These are phyloP conservation scores for Eristalis intricaria DNA, from an alignment of 2,888 invertebrate genomes.

Conservation along the genomic window DNA sequence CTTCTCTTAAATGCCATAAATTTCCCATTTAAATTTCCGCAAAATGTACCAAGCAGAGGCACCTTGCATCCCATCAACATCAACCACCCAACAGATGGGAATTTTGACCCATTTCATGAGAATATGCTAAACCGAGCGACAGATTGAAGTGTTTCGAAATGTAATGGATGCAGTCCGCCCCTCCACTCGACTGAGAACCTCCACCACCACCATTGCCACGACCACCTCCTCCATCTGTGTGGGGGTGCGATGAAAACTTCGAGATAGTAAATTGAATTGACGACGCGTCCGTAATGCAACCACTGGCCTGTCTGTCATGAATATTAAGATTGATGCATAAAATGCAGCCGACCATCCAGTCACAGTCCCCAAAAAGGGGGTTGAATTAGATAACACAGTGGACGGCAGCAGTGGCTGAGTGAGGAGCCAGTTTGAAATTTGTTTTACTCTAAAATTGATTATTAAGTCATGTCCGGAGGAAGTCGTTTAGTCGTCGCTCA, in stretches of 20 bases:
- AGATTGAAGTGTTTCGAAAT: too few species aligned
- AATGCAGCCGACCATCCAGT: not conserved
- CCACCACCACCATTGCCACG: too few species aligned
- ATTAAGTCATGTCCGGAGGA: conserved; percentile 28
- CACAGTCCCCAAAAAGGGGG: not conserved
- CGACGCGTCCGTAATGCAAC: conserved; percentile 8
- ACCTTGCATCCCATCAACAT: too few species aligned
- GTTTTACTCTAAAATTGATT: conserved; percentile 8
- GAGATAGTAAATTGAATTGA: not conserved
- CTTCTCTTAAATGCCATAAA: too few species aligned
- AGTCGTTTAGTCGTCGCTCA: not conserved
- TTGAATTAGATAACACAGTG: not conserved
- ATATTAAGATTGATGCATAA: conserved; percentile 16
- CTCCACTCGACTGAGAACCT: not conserved
- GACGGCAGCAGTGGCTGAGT: not conserved
- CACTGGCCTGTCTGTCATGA: not conserved
- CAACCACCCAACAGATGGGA: too few species aligned
- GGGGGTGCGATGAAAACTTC: too few species aligned
- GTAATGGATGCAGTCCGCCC: too few species aligned
- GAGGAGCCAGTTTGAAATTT: not conserved
- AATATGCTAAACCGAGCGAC: too few species aligned
- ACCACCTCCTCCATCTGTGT: too few species aligned
- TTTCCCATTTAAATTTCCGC: too few species aligned
- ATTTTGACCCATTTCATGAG: too few species aligned
- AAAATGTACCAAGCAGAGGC: too few species aligned